These are phyloP conservation scores for Axea sp. DNA, from an alignment of 2,888 invertebrate genomes.

Conservation along the genomic window DNA sequence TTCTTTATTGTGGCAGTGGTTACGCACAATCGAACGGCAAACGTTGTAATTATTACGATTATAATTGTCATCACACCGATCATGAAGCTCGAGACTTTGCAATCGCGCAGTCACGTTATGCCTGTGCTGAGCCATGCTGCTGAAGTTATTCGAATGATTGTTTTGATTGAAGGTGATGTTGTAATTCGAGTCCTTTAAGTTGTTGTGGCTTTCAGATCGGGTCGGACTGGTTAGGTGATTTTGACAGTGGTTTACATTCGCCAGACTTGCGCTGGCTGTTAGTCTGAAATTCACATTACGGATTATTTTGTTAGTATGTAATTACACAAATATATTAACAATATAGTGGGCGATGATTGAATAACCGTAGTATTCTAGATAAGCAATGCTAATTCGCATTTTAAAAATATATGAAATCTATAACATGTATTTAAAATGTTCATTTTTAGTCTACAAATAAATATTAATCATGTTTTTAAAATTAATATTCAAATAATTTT, in stretches of 20 bases:
- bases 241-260: slow-evolving; percentile 78
- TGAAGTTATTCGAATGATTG: slow-evolving; percentile 64
- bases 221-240: slow-evolving; percentile 75
- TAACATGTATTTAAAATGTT: too few relatives aligned
- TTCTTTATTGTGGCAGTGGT: slow-evolving; percentile 76
- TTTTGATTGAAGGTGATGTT: slow-evolving; percentile 71
- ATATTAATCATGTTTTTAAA: too few relatives aligned
- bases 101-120: slow-evolving; percentile 71
- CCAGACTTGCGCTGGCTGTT: slow-evolving; percentile 76
- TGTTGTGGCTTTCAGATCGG: slow-evolving; percentile 77
- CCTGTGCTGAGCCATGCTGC: slow-evolving; percentile 67
- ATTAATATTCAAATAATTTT: too few relatives aligned
- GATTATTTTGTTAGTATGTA: too few relatives aligned
- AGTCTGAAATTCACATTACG: slow-evolving; percentile 66
- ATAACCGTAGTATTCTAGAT: too few relatives aligned
- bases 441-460: too few relatives aligned
- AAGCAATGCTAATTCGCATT: too few relatives aligned
- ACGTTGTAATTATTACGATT: slow-evolving; percentile 77
- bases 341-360: too few relatives aligned
- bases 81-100: slow-evolving; percentile 74
- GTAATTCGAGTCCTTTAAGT: slow-evolving; percentile 77
- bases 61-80: slow-evolving; percentile 74
- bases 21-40: slow-evolving; percentile 73
- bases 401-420: too few relatives aligned
- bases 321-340: too few relatives aligned